phyloP scores from a whole-genome alignment of 2,113 vertebrate species.

The Lampris incognitus region DNA sequence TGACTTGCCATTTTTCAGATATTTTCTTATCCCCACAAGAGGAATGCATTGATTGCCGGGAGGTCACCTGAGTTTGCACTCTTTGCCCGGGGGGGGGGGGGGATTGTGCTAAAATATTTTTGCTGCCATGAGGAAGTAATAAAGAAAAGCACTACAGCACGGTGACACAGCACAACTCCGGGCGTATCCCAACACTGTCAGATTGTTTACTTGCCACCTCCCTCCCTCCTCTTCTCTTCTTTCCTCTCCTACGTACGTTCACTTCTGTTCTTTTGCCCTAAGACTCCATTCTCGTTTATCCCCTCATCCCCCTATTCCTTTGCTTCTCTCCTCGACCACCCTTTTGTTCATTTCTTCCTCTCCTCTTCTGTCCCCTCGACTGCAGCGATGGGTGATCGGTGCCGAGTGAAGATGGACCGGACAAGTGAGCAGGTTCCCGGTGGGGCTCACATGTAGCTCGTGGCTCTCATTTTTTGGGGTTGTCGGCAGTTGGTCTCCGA shows the following conservation, averaged over 20 bases:
- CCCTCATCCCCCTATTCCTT: neutral
- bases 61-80: neutral
- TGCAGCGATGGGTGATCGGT: neutral
- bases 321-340: neutral
- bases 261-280: neutral
- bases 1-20: neutral
- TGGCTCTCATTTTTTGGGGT: no score
- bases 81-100: neutral
- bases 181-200: neutral
- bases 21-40: neutral
- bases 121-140: constrained; percentile 37
- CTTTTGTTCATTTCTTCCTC: neutral
- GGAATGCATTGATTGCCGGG: neutral
- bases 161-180: constrained; percentile 63
- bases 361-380: neutral
- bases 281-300: no score
- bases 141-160: constrained; percentile 49
- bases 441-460: no score
- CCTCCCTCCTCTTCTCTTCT: neutral
- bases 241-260: neutral
- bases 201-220: neutral
- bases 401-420: no score
- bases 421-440: no score
- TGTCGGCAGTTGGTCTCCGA: neutral
- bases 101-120: neutral